These are phyloP conservation scores for Boleophthalmus pectinirostris DNA, from an alignment of 2,113 vertebrate species.

Conservation along the genomic window DNA sequence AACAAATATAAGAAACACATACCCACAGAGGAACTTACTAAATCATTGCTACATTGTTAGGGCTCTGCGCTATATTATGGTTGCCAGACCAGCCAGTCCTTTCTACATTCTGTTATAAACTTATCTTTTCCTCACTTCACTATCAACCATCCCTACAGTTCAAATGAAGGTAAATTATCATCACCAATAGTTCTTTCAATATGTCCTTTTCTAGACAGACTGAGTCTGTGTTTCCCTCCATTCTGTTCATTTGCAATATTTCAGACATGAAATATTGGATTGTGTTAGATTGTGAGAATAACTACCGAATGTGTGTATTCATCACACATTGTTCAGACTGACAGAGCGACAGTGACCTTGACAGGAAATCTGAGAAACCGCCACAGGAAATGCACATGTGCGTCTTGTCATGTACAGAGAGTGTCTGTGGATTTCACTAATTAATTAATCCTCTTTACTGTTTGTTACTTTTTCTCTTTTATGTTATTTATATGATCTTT, in stretches of 20 bases:
- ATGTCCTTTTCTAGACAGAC: no score
- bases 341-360: slow-evolving; percentile 21
- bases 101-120: no score
- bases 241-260: not conserved
- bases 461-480: not conserved
- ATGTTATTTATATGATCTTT: slow-evolving; percentile 31
- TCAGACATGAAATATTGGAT: not conserved
- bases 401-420: slow-evolving; percentile 20
- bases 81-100: no score
- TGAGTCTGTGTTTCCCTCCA: no score
- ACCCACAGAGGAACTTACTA: no score
- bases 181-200: not conserved
- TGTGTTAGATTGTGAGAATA: not conserved
- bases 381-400: slow-evolving; percentile 54
- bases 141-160: no score
- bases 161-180: no score
- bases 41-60: no score
- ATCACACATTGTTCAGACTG: not conserved
- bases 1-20: no score
- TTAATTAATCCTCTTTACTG: not conserved
- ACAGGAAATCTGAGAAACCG: slow-evolving; percentile 56
- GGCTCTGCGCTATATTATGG: no score
- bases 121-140: no score
- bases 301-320: not conserved
- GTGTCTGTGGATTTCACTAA: not conserved